phyloP scores from a whole-genome alignment of 2,888 invertebrate species.

The Drosophila demipolita region DNA sequence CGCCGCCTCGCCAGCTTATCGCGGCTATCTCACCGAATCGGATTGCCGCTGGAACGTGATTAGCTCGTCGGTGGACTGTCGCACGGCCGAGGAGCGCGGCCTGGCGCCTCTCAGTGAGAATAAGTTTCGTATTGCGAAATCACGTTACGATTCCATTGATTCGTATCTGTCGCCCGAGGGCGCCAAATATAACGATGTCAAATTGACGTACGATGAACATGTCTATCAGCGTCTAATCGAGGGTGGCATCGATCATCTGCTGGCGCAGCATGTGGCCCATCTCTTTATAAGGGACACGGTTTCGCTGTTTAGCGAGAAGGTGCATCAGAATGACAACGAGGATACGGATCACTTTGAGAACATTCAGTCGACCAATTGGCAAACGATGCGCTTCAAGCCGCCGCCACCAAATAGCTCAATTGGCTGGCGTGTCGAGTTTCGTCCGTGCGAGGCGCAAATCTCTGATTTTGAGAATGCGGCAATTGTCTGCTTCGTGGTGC shows the following conservation, averaged over 20 bases:
- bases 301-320: slow-evolving; percentile 96
- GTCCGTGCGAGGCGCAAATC: slow-evolving; percentile 98
- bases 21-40: slow-evolving; percentile 96
- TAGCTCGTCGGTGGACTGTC: slow-evolving; percentile 97
- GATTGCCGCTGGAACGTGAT: slow-evolving; percentile 99
- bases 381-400: slow-evolving; percentile 99
- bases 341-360: slow-evolving; percentile 99
- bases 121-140: slow-evolving; percentile 95
- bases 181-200: slow-evolving; percentile 97
- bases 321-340: slow-evolving; percentile 95
- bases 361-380: slow-evolving; percentile 99
- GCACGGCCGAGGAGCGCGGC: slow-evolving; percentile 96
- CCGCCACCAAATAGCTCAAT: slow-evolving; percentile 98
- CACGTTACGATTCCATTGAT: slow-evolving; percentile 98
- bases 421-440: slow-evolving; percentile 99
- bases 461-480: slow-evolving; percentile 99
- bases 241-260: slow-evolving; percentile 95
- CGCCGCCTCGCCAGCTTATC: slow-evolving; percentile 97
- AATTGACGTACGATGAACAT: slow-evolving; percentile 92
- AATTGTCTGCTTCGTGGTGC: slow-evolving; percentile 98
- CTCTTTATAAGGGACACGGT: slow-evolving; percentile 99
- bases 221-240: slow-evolving; percentile 93
- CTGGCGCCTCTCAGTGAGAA: slow-evolving; percentile 89
- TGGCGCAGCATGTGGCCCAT: slow-evolving; percentile 98
- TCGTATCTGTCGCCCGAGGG: slow-evolving; percentile 97